A percentile compares a stretch with the other conserved stretches of the same genome.
Evolutionary conservation across 1,140 invertebrate genomes (phyloP).

Genomic region (Neuroterus valhalla): DNA sequence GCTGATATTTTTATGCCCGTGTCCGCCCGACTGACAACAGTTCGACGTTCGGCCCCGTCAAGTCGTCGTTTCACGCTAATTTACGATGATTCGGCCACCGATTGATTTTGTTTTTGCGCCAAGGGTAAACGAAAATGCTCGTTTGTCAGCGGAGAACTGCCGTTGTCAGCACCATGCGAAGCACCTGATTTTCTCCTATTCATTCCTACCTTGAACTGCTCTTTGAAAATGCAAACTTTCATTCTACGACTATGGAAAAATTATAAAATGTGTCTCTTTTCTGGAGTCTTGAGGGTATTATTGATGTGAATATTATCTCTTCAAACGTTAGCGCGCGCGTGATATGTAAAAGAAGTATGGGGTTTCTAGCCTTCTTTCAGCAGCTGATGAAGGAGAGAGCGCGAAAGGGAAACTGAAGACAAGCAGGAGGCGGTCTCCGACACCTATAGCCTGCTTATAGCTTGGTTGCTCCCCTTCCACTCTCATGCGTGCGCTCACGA

Average conservation of each 20-base stretch:
- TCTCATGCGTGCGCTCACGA: too few species aligned
- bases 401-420: too few species aligned
- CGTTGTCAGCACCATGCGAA: slow-evolving; percentile 3
- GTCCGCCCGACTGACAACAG: slow-evolving; percentile 36
- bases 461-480: too few species aligned
- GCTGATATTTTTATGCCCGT: slow-evolving; percentile 39
- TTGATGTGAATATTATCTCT: too few species aligned
- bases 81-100: slow-evolving; percentile 43
- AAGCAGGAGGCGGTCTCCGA: too few species aligned
- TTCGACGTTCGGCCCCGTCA: slow-evolving; percentile 38
- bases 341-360: too few species aligned
- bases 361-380: too few species aligned
- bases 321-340: too few species aligned
- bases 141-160: slow-evolving; percentile 1
- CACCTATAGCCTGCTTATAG: too few species aligned
- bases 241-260: background rate
- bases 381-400: too few species aligned
- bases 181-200: slow-evolving; percentile 28
- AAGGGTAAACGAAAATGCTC: slow-evolving; percentile 26
- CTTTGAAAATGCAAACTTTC: background rate
- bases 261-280: background rate
- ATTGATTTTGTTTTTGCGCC: slow-evolving; percentile 43
- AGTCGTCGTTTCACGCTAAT: slow-evolving; percentile 41
- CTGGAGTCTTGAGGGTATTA: background rate
- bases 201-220: background rate